A percentile compares a stretch with the other conserved stretches of the same genome.
Evolutionary conservation across 2,888 invertebrate genomes (phyloP).

Genomic region (Cremastobaeus sp.): DNA sequence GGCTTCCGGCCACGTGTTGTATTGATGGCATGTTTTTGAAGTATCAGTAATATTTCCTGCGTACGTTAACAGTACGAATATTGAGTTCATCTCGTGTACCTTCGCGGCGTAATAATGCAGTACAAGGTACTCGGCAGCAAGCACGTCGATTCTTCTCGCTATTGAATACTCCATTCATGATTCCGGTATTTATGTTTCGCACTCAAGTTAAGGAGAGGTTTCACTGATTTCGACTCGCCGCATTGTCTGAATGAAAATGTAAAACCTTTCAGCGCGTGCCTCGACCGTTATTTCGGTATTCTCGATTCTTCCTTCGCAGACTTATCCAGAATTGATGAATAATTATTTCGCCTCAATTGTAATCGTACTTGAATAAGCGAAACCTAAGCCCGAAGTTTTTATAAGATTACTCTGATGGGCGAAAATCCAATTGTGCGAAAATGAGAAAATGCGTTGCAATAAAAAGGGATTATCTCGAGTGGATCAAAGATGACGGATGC

Average conservation of each 20-base stretch:
- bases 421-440: too few relatives aligned
- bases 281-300: too few relatives aligned
- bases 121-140: constrained; percentile 7
- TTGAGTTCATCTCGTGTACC: constrained; percentile 28
- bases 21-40: constrained; percentile 23
- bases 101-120: constrained; percentile 22
- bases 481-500: too few relatives aligned
- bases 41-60: constrained; percentile 34
- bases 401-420: too few relatives aligned
- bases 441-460: too few relatives aligned
- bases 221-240: constrained; percentile 2
- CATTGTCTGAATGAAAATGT: background rate
- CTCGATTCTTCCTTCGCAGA: too few relatives aligned
- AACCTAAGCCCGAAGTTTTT: too few relatives aligned
- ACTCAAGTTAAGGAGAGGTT: background rate
- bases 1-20: constrained; percentile 25
- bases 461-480: too few relatives aligned
- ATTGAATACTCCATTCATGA: constrained; percentile 17
- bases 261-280: too few relatives aligned
- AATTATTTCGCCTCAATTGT: too few relatives aligned
- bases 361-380: too few relatives aligned
- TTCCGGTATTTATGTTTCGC: constrained; percentile 12
- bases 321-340: too few relatives aligned
- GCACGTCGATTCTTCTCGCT: constrained; percentile 13
- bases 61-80: constrained; percentile 16